phyloP scores from a whole-genome alignment of 37 sponge, comb jelly and placozoan genomes.

The Tethya wilhelma region DNA sequence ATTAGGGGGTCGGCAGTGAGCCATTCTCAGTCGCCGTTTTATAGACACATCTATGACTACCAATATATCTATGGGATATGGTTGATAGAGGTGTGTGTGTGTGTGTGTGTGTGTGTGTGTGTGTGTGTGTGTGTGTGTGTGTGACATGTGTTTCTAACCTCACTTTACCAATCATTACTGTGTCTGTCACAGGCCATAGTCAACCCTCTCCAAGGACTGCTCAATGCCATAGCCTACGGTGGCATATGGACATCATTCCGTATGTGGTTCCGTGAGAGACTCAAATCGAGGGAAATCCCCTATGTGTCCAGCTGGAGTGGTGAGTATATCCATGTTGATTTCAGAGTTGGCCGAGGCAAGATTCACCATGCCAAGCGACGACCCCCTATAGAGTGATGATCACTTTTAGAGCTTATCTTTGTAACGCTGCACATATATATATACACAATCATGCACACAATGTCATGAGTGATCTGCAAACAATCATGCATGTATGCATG shows the following conservation, averaged over 20 bases:
- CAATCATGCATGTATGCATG: too few relatives aligned
- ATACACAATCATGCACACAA: too few relatives aligned
- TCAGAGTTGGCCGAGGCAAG: slow-evolving; percentile 46
- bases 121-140: not conserved
- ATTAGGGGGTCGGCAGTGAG: not conserved
- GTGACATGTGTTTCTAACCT: not conserved
- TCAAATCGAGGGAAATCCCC: not conserved
- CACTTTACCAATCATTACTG: not conserved
- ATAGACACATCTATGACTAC: slow-evolving; percentile 24
- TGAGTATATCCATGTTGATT: slow-evolving; percentile 65
- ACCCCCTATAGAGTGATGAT: too few relatives aligned
- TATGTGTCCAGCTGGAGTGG: slow-evolving; percentile 59
- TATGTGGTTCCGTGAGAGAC: not conserved
- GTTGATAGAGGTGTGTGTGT: slow-evolving; percentile 43
- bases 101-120: not conserved
- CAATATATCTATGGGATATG: slow-evolving; percentile 56
- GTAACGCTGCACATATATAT: too few relatives aligned
- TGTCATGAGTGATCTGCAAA: too few relatives aligned
- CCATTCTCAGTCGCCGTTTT: slow-evolving; percentile 5
- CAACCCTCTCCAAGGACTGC: slow-evolving; percentile 61
- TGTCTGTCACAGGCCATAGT: slow-evolving; percentile 27
- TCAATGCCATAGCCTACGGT: slow-evolving; percentile 65
- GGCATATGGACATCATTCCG: slow-evolving; percentile 8
- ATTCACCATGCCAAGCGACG: slow-evolving; percentile 33
- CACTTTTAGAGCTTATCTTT: too few relatives aligned